Evolutionary conservation across 1,140 invertebrate species (phyloP).

Genomic region (Melipona quadrifasciata): DNA sequence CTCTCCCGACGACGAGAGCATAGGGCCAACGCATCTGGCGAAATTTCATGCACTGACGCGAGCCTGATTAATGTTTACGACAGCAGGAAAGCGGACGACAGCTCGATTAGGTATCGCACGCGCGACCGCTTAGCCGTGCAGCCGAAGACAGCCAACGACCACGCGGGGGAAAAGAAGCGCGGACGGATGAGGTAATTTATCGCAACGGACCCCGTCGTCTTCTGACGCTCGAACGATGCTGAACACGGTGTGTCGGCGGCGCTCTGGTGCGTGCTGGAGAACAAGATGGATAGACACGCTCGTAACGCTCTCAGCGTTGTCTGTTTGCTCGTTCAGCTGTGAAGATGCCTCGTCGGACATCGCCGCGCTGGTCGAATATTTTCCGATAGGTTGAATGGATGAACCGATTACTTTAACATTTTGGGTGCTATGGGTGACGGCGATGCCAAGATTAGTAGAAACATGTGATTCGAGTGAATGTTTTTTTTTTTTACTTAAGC

Average conservation of each 20-base stretch:
- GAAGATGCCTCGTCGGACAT: not conserved
- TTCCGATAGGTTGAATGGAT: too few species aligned
- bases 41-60: conserved; percentile 49
- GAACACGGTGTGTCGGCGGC: conserved; percentile 7
- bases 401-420: not conserved
- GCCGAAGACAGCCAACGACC: not conserved
- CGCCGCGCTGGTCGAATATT: not conserved
- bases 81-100: conserved; percentile 39
- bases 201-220: conserved; percentile 7
- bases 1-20: not conserved
- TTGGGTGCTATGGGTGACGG: too few species aligned
- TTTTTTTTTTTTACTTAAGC: too few species aligned
- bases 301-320: not conserved
- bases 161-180: conserved; percentile 17
- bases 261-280: not conserved
- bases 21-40: conserved; percentile 29
- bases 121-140: conserved; percentile 22
- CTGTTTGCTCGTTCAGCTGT: not conserved
- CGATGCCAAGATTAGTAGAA: too few species aligned
- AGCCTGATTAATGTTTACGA: conserved; percentile 44
- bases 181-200: conserved; percentile 39
- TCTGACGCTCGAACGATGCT: conserved; percentile 28
- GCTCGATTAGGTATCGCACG: conserved; percentile 44
- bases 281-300: not conserved
- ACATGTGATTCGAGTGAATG: too few species aligned